phyloP scores from a whole-genome alignment of 1,140 invertebrate species.

The Bemisia tabaci region DNA sequence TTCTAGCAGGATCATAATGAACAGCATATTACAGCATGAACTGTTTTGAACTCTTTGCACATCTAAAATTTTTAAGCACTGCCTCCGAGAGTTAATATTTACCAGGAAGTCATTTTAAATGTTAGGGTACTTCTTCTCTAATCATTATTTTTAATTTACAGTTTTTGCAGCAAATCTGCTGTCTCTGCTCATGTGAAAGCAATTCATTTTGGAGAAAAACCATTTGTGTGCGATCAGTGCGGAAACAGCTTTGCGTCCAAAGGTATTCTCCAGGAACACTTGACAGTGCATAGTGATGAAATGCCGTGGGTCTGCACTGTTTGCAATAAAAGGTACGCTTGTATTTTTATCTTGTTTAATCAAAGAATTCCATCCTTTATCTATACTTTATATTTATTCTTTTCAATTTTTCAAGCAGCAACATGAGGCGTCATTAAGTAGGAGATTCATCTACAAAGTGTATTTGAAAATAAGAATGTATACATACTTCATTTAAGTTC shows the following conservation, averaged over 20 bases:
- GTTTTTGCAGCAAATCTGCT: slow-evolving; percentile 21
- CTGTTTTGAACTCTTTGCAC: no score
- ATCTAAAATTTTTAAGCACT: no score
- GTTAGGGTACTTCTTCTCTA: no score
- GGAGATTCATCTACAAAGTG: background rate
- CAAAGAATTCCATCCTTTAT: no score
- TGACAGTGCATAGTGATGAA: slow-evolving; percentile 34
- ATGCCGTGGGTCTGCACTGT: slow-evolving; percentile 32
- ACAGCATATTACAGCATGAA: no score
- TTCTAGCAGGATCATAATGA: no score
- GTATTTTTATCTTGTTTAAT: background rate
- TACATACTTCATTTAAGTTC: no score
- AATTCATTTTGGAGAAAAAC: slow-evolving; percentile 32
- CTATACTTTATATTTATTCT: no score
- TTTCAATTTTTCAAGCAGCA: no score
- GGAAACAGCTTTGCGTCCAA: slow-evolving; percentile 33
- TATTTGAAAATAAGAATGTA: background rate
- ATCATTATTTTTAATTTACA: slow-evolving; percentile 10
- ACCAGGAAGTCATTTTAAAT: no score
- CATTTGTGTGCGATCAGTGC: slow-evolving; percentile 34
- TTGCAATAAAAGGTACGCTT: slow-evolving; percentile 32
- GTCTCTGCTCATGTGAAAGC: slow-evolving; percentile 29
- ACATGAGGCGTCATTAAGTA: background rate
- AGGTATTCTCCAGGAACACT: slow-evolving; percentile 33
- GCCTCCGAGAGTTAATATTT: no score